Conservation (phyloP, 2,113 vertebrate genomes). For the Desmodus rotundus region DNA sequence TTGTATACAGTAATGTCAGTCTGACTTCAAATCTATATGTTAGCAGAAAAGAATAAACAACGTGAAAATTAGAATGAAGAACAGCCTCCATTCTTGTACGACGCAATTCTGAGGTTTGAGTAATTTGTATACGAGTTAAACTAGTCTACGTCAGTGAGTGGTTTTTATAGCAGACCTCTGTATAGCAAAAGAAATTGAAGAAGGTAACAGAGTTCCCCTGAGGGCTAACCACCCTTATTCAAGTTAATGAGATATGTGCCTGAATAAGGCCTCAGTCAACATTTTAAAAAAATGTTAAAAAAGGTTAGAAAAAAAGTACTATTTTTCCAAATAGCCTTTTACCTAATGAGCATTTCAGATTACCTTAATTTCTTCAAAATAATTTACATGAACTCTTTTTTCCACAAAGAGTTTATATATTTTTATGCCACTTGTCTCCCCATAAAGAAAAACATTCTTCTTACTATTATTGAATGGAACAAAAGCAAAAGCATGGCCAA, state of each 20-base stretch:
- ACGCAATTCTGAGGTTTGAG: neutral
- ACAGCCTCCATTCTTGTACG: neutral
- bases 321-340: neutral
- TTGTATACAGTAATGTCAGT: neutral
- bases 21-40: neutral
- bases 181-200: constrained; percentile 20
- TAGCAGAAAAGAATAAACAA: neutral
- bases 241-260: neutral
- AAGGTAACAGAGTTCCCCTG: neutral
- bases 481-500: neutral
- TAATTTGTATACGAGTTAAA: neutral
- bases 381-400: neutral
- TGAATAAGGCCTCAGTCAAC: neutral
- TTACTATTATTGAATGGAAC: neutral
- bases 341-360: neutral
- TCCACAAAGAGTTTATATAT: neutral
- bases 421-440: neutral
- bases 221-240: neutral
- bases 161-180: constrained; percentile 9
- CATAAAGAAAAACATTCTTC: neutral
- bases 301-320: neutral
- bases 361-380: neutral
- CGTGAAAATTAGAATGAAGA: neutral
- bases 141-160: neutral
- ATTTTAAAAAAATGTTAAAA: neutral